Conservation (phyloP, 2,797 vertebrate genomes). For the Malurus splendens region DNA sequence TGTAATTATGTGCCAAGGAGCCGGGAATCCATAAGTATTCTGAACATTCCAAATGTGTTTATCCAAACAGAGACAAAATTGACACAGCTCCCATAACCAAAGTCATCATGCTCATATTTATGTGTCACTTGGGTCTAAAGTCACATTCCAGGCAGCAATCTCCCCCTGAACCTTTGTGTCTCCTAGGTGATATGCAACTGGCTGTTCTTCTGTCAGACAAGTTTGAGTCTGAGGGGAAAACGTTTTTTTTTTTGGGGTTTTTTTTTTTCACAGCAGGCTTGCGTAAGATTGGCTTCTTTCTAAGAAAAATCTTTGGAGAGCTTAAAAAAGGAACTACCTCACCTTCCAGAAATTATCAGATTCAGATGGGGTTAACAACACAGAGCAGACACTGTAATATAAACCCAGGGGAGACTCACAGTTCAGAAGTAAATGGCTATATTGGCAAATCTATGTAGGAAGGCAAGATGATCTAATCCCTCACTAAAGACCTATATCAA, state of each 20-base stretch:
- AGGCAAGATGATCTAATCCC: neutral
- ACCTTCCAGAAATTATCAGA: neutral
- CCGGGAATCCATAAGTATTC: neutral
- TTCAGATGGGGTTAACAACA: neutral
- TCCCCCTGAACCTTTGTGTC: neutral
- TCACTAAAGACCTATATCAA: neutral
- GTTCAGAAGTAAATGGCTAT: neutral
- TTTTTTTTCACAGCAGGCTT: neutral
- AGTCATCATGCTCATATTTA: neutral
- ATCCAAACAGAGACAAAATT: neutral
- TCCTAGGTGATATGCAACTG: neutral
- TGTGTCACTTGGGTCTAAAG: neutral
- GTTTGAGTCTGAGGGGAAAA: neutral
- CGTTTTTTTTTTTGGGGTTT: rapidly evolving
- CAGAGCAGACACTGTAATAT: neutral
- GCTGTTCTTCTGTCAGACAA: neutral
- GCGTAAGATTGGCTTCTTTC: neutral
- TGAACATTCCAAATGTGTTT: neutral
- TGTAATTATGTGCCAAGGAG: neutral
- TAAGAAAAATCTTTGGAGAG: neutral
- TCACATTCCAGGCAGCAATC: neutral
- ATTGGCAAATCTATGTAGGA: neutral
- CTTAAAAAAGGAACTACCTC: neutral
- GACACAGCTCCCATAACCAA: neutral
- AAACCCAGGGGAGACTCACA: neutral